Evolutionary conservation across 2,888 invertebrate genomes (phyloP).

Genomic region (Bellardia bayeri): DNA sequence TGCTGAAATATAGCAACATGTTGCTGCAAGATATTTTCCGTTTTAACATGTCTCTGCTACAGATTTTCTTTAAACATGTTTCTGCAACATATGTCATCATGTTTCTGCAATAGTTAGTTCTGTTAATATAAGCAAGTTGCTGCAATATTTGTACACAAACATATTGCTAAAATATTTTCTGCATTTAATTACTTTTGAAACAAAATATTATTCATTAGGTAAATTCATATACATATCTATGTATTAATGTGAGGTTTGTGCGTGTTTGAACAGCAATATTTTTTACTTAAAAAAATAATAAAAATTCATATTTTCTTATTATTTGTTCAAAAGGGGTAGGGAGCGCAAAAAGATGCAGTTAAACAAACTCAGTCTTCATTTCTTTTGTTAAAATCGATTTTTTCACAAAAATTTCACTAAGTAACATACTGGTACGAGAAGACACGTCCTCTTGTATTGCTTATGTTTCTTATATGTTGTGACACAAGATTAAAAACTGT

Average conservation of each 20-base stretch:
- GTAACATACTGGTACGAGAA: not conserved
- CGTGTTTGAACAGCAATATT: not conserved
- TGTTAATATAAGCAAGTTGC: too few species aligned
- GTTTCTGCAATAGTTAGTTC: too few species aligned
- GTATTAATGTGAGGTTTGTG: not conserved
- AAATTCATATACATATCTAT: too few species aligned
- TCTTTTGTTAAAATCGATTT: conserved; percentile 39
- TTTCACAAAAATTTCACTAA: not conserved
- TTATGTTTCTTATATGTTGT: conserved; percentile 6
- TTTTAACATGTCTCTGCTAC: too few species aligned
- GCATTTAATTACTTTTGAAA: too few species aligned
- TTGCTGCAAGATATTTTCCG: too few species aligned
- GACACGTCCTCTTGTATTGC: not conserved
- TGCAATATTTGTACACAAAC: too few species aligned
- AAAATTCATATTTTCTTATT: not conserved
- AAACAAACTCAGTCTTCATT: not conserved
- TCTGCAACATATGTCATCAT: too few species aligned
- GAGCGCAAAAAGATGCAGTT: not conserved
- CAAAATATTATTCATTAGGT: too few species aligned
- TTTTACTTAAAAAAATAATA: not conserved
- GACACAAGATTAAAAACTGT: conserved; percentile 60
- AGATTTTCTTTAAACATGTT: too few species aligned
- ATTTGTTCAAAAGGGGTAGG: not conserved
- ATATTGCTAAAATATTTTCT: too few species aligned
- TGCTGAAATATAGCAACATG: too few species aligned